Conservation (phyloP, 2,113 vertebrate genomes). For the Apteryx mantelli region DNA sequence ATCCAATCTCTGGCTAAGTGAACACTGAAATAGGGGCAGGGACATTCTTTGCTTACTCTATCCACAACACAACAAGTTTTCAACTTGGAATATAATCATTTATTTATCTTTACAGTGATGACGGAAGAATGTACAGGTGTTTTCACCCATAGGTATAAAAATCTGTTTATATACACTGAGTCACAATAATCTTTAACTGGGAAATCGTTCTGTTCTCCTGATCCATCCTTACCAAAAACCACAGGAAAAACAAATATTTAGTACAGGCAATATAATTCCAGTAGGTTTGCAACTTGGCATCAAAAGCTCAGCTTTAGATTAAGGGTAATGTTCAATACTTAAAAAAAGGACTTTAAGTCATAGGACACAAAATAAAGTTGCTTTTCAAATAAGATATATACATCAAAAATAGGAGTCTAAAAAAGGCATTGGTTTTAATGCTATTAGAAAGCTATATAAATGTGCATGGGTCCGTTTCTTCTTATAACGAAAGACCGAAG, state of each 20-base stretch:
- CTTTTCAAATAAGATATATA: slow-evolving; percentile 85
- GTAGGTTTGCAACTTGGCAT: slow-evolving; percentile 83
- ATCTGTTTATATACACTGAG: slow-evolving; percentile 86
- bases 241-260: slow-evolving; percentile 55
- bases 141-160: slow-evolving; percentile 87
- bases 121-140: slow-evolving; percentile 83
- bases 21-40: not conserved
- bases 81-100: slow-evolving; percentile 86
- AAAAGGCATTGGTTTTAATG: slow-evolving; percentile 85
- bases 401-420: slow-evolving; percentile 82
- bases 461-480: slow-evolving; percentile 76
- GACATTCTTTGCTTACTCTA: not conserved
- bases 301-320: slow-evolving; percentile 74
- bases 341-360: slow-evolving; percentile 77
- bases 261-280: slow-evolving; percentile 81
- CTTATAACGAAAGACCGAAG: slow-evolving; percentile 70
- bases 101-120: slow-evolving; percentile 85
- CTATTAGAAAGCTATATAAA: slow-evolving; percentile 78
- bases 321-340: slow-evolving; percentile 71
- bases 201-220: slow-evolving; percentile 65
- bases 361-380: slow-evolving; percentile 84
- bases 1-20: not conserved
- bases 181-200: slow-evolving; percentile 70
- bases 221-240: slow-evolving; percentile 69
- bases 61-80: slow-evolving; percentile 32